These are phyloP conservation scores for Myanophis thanlyinensis DNA, from an alignment of 2,113 vertebrate genomes.

Conservation along the genomic window DNA sequence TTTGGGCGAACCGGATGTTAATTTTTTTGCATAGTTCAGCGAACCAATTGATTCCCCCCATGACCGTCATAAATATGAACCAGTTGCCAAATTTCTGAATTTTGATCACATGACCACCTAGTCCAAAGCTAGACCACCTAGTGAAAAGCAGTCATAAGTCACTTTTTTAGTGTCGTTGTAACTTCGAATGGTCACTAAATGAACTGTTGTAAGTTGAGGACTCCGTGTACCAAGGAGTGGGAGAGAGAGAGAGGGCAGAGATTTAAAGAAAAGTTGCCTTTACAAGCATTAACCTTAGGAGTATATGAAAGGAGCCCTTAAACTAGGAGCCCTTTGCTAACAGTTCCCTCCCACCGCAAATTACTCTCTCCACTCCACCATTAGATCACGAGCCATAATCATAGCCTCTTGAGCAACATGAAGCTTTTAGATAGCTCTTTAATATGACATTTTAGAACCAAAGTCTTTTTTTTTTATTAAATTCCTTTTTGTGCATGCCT, in stretches of 20 bases:
- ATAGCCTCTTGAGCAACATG: neutral
- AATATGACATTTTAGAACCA: neutral
- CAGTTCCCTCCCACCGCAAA: fast-evolving
- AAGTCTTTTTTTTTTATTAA: neutral
- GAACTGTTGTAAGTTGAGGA: neutral
- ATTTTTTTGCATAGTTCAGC: too few relatives aligned
- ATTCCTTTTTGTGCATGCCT: neutral
- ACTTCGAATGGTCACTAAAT: neutral
- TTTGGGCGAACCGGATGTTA: too few relatives aligned
- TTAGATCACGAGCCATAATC: neutral
- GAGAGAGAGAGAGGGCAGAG: neutral
- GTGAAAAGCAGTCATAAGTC: too few relatives aligned
- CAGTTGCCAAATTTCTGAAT: too few relatives aligned
- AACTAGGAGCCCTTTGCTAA: neutral
- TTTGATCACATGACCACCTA: too few relatives aligned
- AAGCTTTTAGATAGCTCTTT: neutral
- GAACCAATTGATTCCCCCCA: too few relatives aligned
- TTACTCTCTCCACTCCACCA: neutral
- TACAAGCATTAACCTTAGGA: neutral
- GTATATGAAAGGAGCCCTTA: neutral
- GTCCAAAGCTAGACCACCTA: too few relatives aligned
- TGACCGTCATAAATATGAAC: too few relatives aligned
- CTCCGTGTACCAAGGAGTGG: neutral
- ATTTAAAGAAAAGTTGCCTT: neutral
- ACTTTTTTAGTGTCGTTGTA: neutral